A percentile compares a stretch with the other conserved stretches of the same genome.
phyloP scores from a whole-genome alignment of 2,797 vertebrate species.

The Columba guinea region DNA sequence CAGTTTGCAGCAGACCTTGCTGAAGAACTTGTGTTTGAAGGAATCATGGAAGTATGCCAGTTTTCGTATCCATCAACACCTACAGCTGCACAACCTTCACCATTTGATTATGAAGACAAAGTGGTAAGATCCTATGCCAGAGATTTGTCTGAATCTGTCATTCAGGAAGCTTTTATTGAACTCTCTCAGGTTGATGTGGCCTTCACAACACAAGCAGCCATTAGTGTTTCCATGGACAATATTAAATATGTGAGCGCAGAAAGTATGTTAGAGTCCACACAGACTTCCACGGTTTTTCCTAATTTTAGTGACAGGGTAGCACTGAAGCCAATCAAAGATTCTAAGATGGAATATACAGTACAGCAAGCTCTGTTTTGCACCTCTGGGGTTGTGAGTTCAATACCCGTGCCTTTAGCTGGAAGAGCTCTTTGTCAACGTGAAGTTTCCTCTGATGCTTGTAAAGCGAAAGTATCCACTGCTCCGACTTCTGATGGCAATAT shows the following conservation, averaged over 20 bases:
- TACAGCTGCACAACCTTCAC: conserved; percentile 75
- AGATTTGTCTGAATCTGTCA: conserved; percentile 95
- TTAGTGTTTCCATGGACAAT: conserved; percentile 92
- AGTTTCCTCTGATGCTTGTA: conserved; percentile 71
- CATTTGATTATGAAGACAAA: conserved; percentile 84
- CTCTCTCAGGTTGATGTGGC: conserved; percentile 92
- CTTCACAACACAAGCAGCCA: conserved; percentile 92
- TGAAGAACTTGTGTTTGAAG: conserved; percentile 97
- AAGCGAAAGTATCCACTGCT: conserved; percentile 56
- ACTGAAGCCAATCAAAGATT: conserved; percentile 66
- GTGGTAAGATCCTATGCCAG: conserved; percentile 92
- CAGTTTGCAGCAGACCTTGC: conserved; percentile 93
- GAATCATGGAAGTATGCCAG: conserved; percentile 99
- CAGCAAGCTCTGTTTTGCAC: conserved; percentile 92
- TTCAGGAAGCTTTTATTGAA: conserved; percentile 98
- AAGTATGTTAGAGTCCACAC: conserved; percentile 73
- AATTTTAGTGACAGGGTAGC: conserved; percentile 68
- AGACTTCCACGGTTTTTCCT: conserved; percentile 78
- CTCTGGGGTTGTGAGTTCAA: conserved; percentile 92
- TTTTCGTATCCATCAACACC: conserved; percentile 93
- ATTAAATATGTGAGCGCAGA: conserved; percentile 87
- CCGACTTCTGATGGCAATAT: conserved; percentile 56
- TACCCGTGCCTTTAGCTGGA: conserved; percentile 91
- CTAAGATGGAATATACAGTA: conserved; percentile 84
- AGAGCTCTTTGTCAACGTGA: conserved; percentile 84